Evolutionary conservation across 2,113 vertebrate species (phyloP).

Genomic region (Phoenicopterus ruber): DNA sequence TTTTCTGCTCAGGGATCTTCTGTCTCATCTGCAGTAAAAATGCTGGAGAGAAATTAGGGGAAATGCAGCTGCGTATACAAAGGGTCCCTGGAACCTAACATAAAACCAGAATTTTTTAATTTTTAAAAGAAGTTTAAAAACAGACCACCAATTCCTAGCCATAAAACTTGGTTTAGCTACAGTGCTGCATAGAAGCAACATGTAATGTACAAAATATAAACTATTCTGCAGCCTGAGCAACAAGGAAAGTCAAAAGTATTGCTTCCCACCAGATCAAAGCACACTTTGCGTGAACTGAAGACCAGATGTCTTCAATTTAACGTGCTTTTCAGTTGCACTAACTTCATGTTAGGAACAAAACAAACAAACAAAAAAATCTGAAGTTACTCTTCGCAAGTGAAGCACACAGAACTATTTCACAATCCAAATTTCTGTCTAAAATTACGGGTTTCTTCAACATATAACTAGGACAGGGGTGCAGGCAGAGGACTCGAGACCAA

Average conservation of each 20-base stretch:
- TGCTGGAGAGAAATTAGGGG: not conserved
- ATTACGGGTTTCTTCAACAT: not conserved
- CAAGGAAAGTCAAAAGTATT: not conserved
- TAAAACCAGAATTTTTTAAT: not conserved
- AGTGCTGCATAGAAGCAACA: not conserved
- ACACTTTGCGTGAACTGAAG: not conserved
- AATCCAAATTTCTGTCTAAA: not conserved
- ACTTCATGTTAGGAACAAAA: constrained; percentile 7
- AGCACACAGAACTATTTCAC: constrained; percentile 13
- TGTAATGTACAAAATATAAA: not conserved
- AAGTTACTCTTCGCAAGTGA: not conserved
- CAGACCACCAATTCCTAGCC: not conserved
- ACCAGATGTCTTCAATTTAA: constrained; percentile 42
- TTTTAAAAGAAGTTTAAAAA: not conserved
- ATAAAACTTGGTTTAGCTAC: not conserved
- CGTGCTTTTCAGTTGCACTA: not conserved
- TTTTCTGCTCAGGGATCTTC: not conserved
- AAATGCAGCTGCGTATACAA: not conserved
- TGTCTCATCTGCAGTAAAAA: not conserved
- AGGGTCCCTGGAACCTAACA: not conserved
- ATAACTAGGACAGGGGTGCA: not conserved
- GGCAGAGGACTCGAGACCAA: not conserved
- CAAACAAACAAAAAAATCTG: not conserved
- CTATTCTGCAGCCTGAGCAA: not conserved
- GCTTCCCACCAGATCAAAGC: not conserved